Conservation (phyloP, 1,140 invertebrate genomes). For the Meloidogyne hapla region DNA sequence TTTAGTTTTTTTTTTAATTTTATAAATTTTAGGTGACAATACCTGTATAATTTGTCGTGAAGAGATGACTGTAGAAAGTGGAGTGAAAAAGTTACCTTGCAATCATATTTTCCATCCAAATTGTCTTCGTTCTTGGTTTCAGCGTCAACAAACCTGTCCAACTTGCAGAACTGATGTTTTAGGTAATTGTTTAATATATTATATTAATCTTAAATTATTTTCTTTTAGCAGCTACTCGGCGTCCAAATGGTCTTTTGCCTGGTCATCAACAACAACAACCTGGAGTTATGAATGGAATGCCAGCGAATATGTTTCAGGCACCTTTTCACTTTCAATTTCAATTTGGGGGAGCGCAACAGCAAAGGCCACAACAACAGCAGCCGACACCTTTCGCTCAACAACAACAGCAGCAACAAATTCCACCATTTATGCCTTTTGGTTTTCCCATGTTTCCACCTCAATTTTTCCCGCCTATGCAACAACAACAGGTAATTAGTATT, state of each 20-base stretch:
- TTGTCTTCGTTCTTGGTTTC: slow-evolving; percentile 98
- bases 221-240: slow-evolving; percentile 18
- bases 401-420: slow-evolving; percentile 61
- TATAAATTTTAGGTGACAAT: slow-evolving; percentile 78
- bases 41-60: slow-evolving; percentile 98
- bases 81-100: slow-evolving; percentile 94
- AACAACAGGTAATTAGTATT: neutral
- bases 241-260: neutral
- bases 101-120: slow-evolving; percentile 98
- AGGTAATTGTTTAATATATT: slow-evolving; percentile 62
- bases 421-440: slow-evolving; percentile 65
- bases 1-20: slow-evolving; percentile 19
- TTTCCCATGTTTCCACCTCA: neutral
- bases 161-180: slow-evolving; percentile 95
- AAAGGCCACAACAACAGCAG: neutral
- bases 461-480: neutral
- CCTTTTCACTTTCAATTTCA: slow-evolving; percentile 25
- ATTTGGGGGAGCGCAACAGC: slow-evolving; percentile 21
- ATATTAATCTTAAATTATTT: neutral
- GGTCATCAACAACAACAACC: slow-evolving; percentile 18
- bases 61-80: slow-evolving; percentile 73
- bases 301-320: slow-evolving; percentile 12
- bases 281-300: slow-evolving; percentile 4
- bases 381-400: slow-evolving; percentile 9
- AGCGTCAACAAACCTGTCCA: slow-evolving; percentile 97